Percentiles rank a stretch among this genome's conserved stretches.
phyloP scores from a whole-genome alignment of 2,888 invertebrate genomes.

The Melanostoma mellinum region DNA sequence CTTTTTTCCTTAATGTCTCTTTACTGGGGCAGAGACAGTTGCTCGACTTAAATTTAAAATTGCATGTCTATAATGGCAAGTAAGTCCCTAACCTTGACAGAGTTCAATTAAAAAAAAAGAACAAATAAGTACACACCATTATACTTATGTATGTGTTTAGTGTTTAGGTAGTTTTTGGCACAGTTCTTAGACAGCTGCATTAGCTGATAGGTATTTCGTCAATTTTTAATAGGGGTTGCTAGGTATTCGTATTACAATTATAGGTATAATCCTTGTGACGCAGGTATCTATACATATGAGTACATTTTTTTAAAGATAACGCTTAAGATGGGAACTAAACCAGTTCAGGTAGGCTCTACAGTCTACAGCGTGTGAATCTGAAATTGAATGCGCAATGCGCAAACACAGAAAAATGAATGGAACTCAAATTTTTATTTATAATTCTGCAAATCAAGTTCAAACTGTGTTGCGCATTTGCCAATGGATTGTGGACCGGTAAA shows the following conservation, averaged over 20 bases:
- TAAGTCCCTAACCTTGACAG: slow-evolving; percentile 38
- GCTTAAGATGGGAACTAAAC: slow-evolving; percentile 29
- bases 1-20: slow-evolving; percentile 14
- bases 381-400: background rate
- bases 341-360: slow-evolving; percentile 43
- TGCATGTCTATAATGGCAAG: background rate
- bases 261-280: slow-evolving; percentile 34
- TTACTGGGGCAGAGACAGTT: slow-evolving; percentile 30
- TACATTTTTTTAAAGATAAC: slow-evolving; percentile 2
- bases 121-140: background rate
- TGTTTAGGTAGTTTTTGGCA: no score
- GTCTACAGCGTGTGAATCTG: slow-evolving; percentile 50
- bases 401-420: slow-evolving; percentile 9
- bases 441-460: slow-evolving; percentile 28
- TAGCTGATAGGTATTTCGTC: slow-evolving; percentile 24
- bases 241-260: background rate
- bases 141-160: slow-evolving; percentile 23
- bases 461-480: slow-evolving; percentile 32
- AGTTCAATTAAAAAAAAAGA: slow-evolving; percentile 6
- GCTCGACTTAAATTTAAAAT: slow-evolving; percentile 37
- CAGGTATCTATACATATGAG: background rate
- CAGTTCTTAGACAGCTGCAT: slow-evolving; percentile 49
- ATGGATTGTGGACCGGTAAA: slow-evolving; percentile 1
- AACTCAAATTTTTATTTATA: background rate
- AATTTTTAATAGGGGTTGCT: slow-evolving; percentile 23